Evolutionary conservation across 2,797 vertebrate genomes (phyloP).

Genomic region (Uromys caudimaculatus): DNA sequence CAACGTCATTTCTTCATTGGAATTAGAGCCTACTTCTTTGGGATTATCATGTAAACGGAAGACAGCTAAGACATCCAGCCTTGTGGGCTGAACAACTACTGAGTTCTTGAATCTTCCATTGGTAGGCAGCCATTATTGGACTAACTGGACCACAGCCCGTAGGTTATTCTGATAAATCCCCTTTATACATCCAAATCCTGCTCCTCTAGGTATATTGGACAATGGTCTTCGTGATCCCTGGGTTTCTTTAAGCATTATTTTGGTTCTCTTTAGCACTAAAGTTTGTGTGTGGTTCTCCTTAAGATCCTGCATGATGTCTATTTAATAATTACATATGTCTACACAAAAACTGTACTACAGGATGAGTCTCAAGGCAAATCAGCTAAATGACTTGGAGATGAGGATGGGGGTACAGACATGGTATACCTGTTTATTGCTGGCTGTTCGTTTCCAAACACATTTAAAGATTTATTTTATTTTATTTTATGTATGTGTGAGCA

Average conservation of each 20-base stretch:
- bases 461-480: neutral
- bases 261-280: neutral
- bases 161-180: neutral
- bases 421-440: constrained; percentile 31
- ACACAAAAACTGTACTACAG: neutral
- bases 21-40: neutral
- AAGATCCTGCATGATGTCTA: neutral
- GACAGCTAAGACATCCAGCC: neutral
- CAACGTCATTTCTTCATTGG: neutral
- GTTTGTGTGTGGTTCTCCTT: neutral
- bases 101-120: neutral
- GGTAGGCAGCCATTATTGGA: neutral
- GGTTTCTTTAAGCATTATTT: constrained; percentile 1
- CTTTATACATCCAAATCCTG: neutral
- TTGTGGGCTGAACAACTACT: neutral
- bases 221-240: neutral
- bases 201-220: neutral
- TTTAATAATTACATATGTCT: neutral
- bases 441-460: constrained; percentile 60
- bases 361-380: neutral
- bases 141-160: neutral
- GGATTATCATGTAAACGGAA: neutral
- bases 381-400: neutral
- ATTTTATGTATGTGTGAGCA: neutral
- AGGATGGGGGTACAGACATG: neutral